A percentile compares a stretch with the other conserved stretches of the same genome.
Evolutionary conservation across 2,113 vertebrate genomes (phyloP).

Genomic region (Castor canadensis): DNA sequence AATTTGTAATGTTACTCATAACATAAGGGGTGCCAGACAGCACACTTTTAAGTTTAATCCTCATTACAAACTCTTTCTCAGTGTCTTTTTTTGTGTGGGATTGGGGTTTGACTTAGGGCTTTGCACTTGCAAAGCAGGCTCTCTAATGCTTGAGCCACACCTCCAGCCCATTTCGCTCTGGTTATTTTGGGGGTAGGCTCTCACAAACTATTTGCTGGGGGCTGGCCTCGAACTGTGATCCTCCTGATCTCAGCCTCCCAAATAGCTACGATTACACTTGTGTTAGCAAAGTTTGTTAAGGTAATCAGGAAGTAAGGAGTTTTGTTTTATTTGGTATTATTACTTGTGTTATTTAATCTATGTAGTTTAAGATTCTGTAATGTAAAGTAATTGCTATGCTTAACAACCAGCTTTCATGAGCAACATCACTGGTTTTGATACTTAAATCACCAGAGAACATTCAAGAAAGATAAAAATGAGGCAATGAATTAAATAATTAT

Average conservation of each 20-base stretch:
- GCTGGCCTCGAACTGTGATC: too few relatives aligned
- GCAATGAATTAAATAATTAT: background rate
- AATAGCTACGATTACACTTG: background rate
- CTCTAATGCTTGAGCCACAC: too few relatives aligned
- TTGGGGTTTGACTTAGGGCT: too few relatives aligned
- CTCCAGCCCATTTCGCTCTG: too few relatives aligned
- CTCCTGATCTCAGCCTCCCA: too few relatives aligned
- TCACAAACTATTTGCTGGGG: too few relatives aligned
- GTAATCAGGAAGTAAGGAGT: background rate
- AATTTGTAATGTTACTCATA: background rate
- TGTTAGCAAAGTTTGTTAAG: background rate
- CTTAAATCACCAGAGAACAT: background rate
- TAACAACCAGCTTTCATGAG: constrained; percentile 1
- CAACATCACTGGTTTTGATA: background rate
- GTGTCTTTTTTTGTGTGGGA: background rate
- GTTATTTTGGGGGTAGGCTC: too few relatives aligned
- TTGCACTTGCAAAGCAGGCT: too few relatives aligned
- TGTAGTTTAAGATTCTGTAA: constrained; percentile 22
- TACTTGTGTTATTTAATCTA: constrained; percentile 34
- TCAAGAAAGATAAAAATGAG: constrained; percentile 37
- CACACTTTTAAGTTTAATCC: background rate
- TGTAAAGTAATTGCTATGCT: constrained; percentile 38
- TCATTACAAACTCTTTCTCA: background rate
- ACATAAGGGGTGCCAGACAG: background rate
- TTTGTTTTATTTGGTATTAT: background rate